phyloP scores from a whole-genome alignment of 2,113 vertebrate species.

The Columba livia region DNA sequence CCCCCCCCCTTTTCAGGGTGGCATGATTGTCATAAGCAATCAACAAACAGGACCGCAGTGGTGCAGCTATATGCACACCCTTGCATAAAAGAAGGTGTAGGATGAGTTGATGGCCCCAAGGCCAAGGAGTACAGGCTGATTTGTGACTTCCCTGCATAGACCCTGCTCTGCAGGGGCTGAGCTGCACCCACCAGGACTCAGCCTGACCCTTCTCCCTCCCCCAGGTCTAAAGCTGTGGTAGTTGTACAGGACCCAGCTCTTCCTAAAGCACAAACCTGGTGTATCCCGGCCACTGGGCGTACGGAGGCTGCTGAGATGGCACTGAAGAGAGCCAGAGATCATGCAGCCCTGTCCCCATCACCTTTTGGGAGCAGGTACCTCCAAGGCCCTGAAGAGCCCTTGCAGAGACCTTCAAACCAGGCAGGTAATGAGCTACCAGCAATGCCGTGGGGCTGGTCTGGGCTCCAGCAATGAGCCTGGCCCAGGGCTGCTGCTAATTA shows the following conservation, averaged over 20 bases:
- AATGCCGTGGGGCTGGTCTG: neutral
- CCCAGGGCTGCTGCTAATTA: neutral
- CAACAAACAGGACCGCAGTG: accelerated
- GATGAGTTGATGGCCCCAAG: neutral
- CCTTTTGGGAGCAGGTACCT: neutral
- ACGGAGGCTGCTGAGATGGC: accelerated
- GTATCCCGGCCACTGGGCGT: accelerated
- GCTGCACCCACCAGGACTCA: neutral
- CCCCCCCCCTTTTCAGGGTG: neutral
- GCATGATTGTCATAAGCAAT: neutral
- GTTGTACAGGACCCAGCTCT: accelerated
- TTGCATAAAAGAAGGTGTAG: neutral
- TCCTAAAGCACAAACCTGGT: neutral
- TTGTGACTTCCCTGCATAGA: neutral
- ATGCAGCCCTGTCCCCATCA: accelerated
- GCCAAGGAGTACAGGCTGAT: neutral
- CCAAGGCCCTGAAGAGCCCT: neutral
- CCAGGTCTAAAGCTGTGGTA: neutral
- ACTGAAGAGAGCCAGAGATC: neutral
- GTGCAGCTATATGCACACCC: accelerated
- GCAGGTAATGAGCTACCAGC: neutral
- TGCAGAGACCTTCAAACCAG: neutral
- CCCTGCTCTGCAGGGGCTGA: neutral
- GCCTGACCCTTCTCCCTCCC: neutral
- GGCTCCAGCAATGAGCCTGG: neutral